Evolutionary conservation across 2,888 invertebrate species (phyloP).

Genomic region (Ischnura elegans): DNA sequence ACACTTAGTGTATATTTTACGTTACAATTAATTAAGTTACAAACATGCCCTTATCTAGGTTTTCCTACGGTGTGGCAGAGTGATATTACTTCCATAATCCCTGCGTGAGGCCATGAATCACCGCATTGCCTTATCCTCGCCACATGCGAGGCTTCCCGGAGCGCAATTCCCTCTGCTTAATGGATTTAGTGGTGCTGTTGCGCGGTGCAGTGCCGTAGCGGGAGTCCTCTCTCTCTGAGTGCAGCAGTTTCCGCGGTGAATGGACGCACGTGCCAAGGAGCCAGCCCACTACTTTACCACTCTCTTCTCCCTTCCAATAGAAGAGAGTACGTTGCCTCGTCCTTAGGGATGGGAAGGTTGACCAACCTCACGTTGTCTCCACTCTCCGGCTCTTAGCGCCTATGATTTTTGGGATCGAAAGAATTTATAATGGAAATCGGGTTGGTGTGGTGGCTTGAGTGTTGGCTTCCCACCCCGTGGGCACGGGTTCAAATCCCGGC

Average conservation of each 20-base stretch:
- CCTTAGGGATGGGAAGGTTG: slow-evolving; percentile 11
- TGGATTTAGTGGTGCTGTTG: neutral
- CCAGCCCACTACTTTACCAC: neutral
- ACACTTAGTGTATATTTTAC: too few species aligned
- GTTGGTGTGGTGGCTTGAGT: too few species aligned
- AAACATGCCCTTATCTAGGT: too few species aligned
- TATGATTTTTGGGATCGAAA: neutral
- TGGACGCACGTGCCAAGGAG: slow-evolving; percentile 19
- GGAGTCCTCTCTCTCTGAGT: neutral
- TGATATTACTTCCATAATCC: neutral
- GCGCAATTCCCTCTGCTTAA: neutral
- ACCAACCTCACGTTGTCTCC: slow-evolving; percentile 26
- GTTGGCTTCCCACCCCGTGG: too few species aligned
- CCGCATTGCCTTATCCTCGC: neutral
- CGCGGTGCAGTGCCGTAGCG: neutral
- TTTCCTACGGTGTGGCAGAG: too few species aligned
- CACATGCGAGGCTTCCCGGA: neutral
- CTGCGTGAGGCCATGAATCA: neutral
- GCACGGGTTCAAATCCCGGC: too few species aligned
- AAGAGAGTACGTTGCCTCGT: slow-evolving; percentile 46
- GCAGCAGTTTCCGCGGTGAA: slow-evolving; percentile 12
- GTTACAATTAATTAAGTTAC: too few species aligned
- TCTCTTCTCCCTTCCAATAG: neutral
- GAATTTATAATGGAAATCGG: too few species aligned
- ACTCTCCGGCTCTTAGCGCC: too few species aligned